These are phyloP conservation scores for Sphaerodactylus townsendi DNA, from an alignment of 2,113 vertebrate genomes.

Conservation along the genomic window DNA sequence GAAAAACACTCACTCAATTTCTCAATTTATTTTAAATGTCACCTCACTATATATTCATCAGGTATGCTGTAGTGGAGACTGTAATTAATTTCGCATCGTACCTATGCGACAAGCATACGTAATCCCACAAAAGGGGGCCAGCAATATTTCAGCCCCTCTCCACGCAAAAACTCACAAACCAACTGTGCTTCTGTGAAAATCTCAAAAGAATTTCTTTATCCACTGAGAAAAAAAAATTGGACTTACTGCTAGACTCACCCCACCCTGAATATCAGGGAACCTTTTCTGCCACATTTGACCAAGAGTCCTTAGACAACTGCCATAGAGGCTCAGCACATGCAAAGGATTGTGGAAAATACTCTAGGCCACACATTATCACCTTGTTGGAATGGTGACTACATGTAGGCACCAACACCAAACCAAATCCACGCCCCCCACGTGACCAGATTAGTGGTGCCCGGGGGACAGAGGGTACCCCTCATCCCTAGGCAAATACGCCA, in stretches of 20 bases:
- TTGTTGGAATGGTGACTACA: background rate
- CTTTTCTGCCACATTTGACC: background rate
- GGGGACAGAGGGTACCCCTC: no score
- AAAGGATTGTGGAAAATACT: background rate
- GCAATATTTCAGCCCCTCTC: background rate
- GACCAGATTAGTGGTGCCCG: no score
- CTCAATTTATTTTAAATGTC: conserved; percentile 69
- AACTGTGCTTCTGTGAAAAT: background rate
- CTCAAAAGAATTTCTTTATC: background rate
- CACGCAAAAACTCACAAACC: background rate
- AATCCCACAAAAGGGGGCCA: background rate
- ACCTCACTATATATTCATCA: conserved; percentile 63
- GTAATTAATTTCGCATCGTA: conserved; percentile 49
- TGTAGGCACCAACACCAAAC: no score
- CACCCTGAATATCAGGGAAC: background rate
- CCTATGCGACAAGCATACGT: background rate
- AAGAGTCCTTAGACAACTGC: background rate
- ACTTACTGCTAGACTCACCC: no score
- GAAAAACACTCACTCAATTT: conserved; percentile 60
- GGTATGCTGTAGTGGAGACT: conserved; percentile 46
- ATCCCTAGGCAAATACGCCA: no score
- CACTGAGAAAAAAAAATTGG: no score
- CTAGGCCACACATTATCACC: background rate
- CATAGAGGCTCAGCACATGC: background rate
- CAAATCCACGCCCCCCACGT: no score